Base-by-base conservation (phyloP, 2,888 invertebrate genomes). In the Ectropis crepuscularia region DNA sequence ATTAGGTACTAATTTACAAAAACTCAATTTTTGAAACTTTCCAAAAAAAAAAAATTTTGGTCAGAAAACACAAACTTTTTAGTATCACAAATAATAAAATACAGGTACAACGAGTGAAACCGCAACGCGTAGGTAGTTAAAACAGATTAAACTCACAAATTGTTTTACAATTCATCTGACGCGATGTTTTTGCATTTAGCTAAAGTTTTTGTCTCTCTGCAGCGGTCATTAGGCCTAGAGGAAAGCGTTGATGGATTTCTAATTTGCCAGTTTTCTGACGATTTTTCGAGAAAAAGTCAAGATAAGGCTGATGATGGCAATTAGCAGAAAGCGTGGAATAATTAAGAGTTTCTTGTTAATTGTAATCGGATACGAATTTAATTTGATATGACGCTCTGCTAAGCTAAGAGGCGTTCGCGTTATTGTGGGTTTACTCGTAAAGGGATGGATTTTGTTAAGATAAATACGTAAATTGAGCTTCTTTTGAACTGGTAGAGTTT, bases 131-230 rank as follows among this genome's bases (percentile, higher is more conserved):
- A 28, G 16, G 61, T 70, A 78, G 82, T 84, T 82, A 83, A 81
- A 80, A 77, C 81, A 79, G 74, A 77, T 74, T 64, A 69, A 73
- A 70, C 72, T 70, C 71, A 55, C 72, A 75, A 79, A 75, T 70
- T 67, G 72, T 77, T 67, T 82, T 80, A 79, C 77, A 80, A 78
- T 76, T 74, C 75, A 76, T 76, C 71, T 68, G 72, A 47, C 65
- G 37, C 64, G 43, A 62, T 70, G 68, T 65, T 72, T 70, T 67
- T 63, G 60, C 62, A 68, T 65, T 63, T 51, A 51, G 57, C 39
- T 42, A 9, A 57, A 60, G 49, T 53, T 57, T 63, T 60, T 63
- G 42, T 63, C 59, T 57, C 39, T 48, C 9, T 50, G 49, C 53
- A 59, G 45, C 47, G 48, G 57, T 54, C 59, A 63, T 63, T 65